Evolutionary conservation across 2,888 invertebrate genomes (phyloP).

Genomic region (Teleiodes luculella): DNA sequence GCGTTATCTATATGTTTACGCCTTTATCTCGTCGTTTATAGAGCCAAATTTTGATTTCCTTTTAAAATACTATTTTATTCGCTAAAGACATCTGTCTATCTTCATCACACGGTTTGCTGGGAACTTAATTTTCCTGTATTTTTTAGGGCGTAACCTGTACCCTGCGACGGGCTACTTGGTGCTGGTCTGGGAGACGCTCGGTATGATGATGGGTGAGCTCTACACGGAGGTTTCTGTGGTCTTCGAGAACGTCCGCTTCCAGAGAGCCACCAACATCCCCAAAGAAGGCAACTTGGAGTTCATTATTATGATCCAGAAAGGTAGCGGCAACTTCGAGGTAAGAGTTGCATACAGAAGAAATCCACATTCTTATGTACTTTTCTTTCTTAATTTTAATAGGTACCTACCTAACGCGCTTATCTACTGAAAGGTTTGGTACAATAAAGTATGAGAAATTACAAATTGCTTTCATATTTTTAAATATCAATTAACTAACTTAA

Average conservation of each 20-base stretch:
- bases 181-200: conserved; percentile 88
- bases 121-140: background rate
- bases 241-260: conserved; percentile 90
- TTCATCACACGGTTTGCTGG: background rate
- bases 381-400: no score
- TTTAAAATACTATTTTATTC: no score
- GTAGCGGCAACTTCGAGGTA: conserved; percentile 83
- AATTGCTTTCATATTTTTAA: no score
- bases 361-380: no score
- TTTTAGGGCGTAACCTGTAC: conserved; percentile 83
- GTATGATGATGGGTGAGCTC: conserved; percentile 82
- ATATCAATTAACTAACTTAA: no score
- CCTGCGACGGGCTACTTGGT: conserved; percentile 92
- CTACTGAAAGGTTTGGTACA: no score
- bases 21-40: no score
- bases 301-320: conserved; percentile 84
- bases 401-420: no score
- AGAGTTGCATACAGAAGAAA: conserved; percentile 14
- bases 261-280: conserved; percentile 89
- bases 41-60: no score
- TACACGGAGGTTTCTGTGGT: conserved; percentile 87
- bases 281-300: conserved; percentile 81
- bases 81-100: no score
- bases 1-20: no score
- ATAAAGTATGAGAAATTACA: no score